Evolutionary conservation across 2,888 invertebrate species (phyloP), one percentile per base, ranked within the genome.

Genomic region (Brachyptera putata): DNA sequence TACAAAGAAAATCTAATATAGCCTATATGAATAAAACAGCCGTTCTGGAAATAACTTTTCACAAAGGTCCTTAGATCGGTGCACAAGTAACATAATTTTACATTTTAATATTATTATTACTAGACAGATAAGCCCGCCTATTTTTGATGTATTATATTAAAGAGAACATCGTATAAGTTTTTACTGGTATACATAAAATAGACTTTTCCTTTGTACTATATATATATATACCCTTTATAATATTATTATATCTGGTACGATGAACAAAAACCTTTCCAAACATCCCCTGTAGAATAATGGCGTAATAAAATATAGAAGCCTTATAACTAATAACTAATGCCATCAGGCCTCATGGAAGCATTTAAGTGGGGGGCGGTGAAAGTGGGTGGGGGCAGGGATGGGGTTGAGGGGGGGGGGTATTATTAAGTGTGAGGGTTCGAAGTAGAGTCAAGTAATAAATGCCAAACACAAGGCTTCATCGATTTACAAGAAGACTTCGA

Each of bases 291-390:
- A 55, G 55, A 46, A 53, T 55, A 55, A 59, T 59, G 59, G 59
- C 41, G 59, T 41, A 59, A 59, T 59, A 59, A 59, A 59, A 59
- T 55, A 55, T 55, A 30, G 53, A 53, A 55, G 59, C 59, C 53
- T 53, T 59, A 55, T 41, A 39, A 56, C 55, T 43, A 43, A 50
- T 53, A 59, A 59, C 59, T 59, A 59, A 59, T 59, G 56, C 59
- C 58, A 46, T 46, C 46, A 46, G 21, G 46, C 24, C 46, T 21
- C 22, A 46, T 59, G 46, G 59, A 55, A 46, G 59, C 59, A 59
- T 59, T 59, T 59, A 59, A 59, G 56, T 41, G 56, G 39, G 41
- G 24, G 56, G 30, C 18, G 55, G 41, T n/a, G n/a, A n/a, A n/a
- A 50, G 56, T 26, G 57, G 56, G 49, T n/a, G 60, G 56, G 26